Evolutionary conservation across 2,888 invertebrate genomes (phyloP).

Genomic region (Diachrysia chrysitis): DNA sequence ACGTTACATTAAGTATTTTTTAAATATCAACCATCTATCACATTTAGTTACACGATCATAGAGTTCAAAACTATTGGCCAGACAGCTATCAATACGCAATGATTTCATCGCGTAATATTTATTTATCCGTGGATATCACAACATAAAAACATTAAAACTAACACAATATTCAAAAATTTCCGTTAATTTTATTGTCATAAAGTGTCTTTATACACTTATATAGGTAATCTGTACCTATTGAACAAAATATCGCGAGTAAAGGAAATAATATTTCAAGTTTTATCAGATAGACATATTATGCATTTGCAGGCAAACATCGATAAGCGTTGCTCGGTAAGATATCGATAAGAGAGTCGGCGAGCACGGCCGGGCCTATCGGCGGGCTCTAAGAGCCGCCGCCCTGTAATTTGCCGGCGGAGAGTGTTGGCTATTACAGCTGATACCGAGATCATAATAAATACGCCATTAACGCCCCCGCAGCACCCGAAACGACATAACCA

Average conservation of each 20-base stretch:
- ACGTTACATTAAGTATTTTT: conserved; percentile 53
- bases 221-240: conserved; percentile 21
- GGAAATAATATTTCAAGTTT: conserved; percentile 75
- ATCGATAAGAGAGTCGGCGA: conserved; percentile 78
- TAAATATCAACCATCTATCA: conserved; percentile 57
- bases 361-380: conserved; percentile 75
- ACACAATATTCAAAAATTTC: conserved; percentile 10
- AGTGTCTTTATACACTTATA: conserved; percentile 45
- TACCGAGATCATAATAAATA: conserved; percentile 89
- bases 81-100: conserved; percentile 45
- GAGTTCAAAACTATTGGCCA: conserved; percentile 31
- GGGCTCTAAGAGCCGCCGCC: conserved; percentile 83
- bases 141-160: conserved; percentile 12
- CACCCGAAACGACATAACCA: conserved; percentile 86
- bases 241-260: conserved; percentile 63
- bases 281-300: conserved; percentile 76
- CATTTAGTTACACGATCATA: conserved; percentile 44
- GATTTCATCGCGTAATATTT: conserved; percentile 40
- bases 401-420: conserved; percentile 89
- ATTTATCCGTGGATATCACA: not conserved
- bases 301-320: conserved; percentile 76
- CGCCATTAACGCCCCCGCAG: conserved; percentile 88
- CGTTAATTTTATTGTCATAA: conserved; percentile 34
- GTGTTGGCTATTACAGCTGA: conserved; percentile 89
- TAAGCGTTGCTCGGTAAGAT: conserved; percentile 71